Base-by-base conservation (phyloP, 2,797 vertebrate species). In the Dendrocincla tyrannina region DNA sequence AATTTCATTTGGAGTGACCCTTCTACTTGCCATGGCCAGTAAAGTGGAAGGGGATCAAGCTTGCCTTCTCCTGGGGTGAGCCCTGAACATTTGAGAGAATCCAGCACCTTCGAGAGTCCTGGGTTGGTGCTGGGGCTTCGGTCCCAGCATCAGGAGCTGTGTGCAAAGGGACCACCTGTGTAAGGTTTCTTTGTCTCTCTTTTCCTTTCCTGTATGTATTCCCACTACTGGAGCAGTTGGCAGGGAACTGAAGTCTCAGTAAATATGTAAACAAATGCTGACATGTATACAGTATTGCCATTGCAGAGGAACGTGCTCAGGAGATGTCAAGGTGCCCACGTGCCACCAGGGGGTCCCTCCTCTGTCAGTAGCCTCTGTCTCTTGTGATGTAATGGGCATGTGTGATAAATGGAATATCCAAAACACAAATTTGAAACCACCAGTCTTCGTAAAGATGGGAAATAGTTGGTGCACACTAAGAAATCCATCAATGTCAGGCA, bases 111-210 rank as follows among this genome's bases (percentile, higher is more conserved):
- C 2, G 1, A 22, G 33, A 35, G 8, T 53, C 35, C 24, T 27
- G 88, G 22, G 24, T 46, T 68, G 92, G 35, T n/a, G 15, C 1
- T 53, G 41, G 20, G 30, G 8, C 67, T 75, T 78, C 76, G 30
- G 58, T 66, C 25, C 14, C 33, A 13, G 73, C 18, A 12, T 41
- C 37, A 39, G 44, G 17, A 12, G 11, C 56, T 81, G 50, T 1
- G 0, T 4, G 0, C 2, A 0, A 42, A 70, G 10, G 33, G 17
- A 52, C 22, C 3, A 2, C 19, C 17, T 44, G 4, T 19, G 13
- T 58, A 69, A 1, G 0, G 24, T 53, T 83, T 67, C n/a, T 76
- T 64, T 56, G 18, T 33, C 25, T 35, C 83, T 83, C 24, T 62
- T 67, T 69, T 59, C 10, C 79, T 79, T 83, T 56, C 47, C 35